A percentile compares a stretch with the other conserved stretches of the same genome.
phyloP scores from a whole-genome alignment of 2,888 invertebrate genomes.

The Merodon equestris region DNA sequence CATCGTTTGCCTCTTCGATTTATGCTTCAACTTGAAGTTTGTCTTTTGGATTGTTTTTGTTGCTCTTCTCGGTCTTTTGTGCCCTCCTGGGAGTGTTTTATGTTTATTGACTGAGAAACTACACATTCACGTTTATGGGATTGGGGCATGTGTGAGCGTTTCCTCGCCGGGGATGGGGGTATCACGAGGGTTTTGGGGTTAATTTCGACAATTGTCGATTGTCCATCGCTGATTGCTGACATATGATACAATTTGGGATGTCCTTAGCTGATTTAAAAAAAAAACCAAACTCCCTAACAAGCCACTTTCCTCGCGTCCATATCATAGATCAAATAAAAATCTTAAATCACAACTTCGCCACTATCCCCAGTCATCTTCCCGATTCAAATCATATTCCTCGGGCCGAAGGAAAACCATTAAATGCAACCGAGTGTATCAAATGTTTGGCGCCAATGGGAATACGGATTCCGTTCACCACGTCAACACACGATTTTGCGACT shows the following conservation, averaged over 20 bases:
- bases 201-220: conserved; percentile 47
- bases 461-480: conserved; percentile 11
- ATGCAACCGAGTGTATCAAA: conserved; percentile 41
- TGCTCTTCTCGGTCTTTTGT: conserved; percentile 16
- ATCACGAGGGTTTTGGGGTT: conserved; percentile 34
- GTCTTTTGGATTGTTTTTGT: conserved; percentile 29
- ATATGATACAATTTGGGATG: background rate
- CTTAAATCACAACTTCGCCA: background rate
- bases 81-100: conserved; percentile 60
- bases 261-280: too few species aligned
- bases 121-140: conserved; percentile 15
- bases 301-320: too few species aligned
- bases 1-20: background rate
- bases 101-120: conserved; percentile 59
- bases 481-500: conserved; percentile 20
- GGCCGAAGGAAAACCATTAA: conserved; percentile 8
- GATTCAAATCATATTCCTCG: background rate
- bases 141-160: conserved; percentile 11
- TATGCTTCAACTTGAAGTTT: conserved; percentile 3
- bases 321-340: too few species aligned
- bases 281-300: too few species aligned
- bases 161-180: background rate
- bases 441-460: conserved; percentile 24
- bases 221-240: conserved; percentile 36
- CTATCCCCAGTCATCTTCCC: background rate